phyloP scores from a whole-genome alignment of 2,888 invertebrate genomes.

The Leptinotarsa tumamoca region DNA sequence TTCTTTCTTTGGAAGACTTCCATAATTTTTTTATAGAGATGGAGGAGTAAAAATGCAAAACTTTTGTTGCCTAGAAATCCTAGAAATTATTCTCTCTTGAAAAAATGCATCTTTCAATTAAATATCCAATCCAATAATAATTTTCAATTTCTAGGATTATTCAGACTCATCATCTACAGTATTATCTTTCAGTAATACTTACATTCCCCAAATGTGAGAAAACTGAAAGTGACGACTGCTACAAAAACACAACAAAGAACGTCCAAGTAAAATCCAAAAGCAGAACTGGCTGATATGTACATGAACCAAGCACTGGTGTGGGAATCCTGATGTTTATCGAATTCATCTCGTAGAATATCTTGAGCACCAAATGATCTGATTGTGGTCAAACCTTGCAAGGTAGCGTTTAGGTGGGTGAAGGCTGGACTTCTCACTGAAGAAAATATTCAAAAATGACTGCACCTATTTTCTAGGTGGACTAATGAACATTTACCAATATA shows the following conservation, averaged over 20 bases:
- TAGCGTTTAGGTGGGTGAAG: slow-evolving; percentile 84
- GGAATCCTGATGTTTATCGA: slow-evolving; percentile 71
- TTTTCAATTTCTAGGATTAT: no score
- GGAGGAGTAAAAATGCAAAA: no score
- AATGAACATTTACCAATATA: not conserved
- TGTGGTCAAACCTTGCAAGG: slow-evolving; percentile 83
- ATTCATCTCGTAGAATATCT: slow-evolving; percentile 71
- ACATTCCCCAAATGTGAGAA: slow-evolving; percentile 68
- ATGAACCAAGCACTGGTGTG: slow-evolving; percentile 78
- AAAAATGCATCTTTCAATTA: no score
- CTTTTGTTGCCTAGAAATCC: no score
- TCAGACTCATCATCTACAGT: no score
- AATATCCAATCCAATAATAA: no score
- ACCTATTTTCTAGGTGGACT: not conserved
- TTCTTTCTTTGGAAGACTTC: no score
- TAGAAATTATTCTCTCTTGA: no score
- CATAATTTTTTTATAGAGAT: no score
- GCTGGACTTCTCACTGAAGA: slow-evolving; percentile 83
- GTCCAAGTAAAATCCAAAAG: slow-evolving; percentile 77
- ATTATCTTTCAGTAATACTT: slow-evolving; percentile 39
- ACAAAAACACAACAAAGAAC: slow-evolving; percentile 75
- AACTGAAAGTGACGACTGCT: slow-evolving; percentile 75
- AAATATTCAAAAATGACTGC: slow-evolving; percentile 37
- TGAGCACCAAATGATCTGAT: slow-evolving; percentile 83
- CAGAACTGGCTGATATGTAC: slow-evolving; percentile 74